A percentile compares a stretch with the other conserved stretches of the same genome.
phyloP scores from a whole-genome alignment of 2,797 vertebrate genomes.

The Pangasius sanitwongsei region DNA sequence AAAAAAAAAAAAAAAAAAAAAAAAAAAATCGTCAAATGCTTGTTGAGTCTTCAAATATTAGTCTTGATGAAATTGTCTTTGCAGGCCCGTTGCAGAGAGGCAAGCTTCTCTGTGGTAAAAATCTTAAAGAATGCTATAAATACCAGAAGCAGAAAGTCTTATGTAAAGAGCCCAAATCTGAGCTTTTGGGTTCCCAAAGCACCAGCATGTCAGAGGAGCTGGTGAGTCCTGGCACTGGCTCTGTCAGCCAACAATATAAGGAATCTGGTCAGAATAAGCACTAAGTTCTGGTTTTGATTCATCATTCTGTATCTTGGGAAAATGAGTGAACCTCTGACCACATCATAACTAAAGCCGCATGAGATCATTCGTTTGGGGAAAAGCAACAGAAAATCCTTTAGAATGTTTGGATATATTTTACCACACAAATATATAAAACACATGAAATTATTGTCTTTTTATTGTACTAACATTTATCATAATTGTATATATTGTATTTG shows the following conservation, averaged over 20 bases:
- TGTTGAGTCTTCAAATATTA: neutral
- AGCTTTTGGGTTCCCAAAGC: neutral
- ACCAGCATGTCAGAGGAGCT: neutral
- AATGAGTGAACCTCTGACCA: neutral
- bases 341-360: neutral
- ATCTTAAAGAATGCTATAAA: neutral
- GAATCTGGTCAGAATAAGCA: neutral
- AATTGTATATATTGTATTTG: neutral
- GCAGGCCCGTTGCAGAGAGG: neutral
- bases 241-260: neutral
- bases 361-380: neutral
- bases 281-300: neutral
- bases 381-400: neutral
- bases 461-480: neutral
- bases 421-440: constrained; percentile 6
- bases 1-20: too few species aligned
- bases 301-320: neutral
- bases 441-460: neutral
- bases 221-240: neutral
- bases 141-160: neutral
- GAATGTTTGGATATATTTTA: neutral
- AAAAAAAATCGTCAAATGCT: neutral
- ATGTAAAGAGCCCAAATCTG: neutral
- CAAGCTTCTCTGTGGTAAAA: neutral
- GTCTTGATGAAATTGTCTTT: neutral